Evolutionary conservation across 2,113 vertebrate genomes (phyloP), one percentile per base, ranked within the genome.

Genomic region (Passer domesticus): DNA sequence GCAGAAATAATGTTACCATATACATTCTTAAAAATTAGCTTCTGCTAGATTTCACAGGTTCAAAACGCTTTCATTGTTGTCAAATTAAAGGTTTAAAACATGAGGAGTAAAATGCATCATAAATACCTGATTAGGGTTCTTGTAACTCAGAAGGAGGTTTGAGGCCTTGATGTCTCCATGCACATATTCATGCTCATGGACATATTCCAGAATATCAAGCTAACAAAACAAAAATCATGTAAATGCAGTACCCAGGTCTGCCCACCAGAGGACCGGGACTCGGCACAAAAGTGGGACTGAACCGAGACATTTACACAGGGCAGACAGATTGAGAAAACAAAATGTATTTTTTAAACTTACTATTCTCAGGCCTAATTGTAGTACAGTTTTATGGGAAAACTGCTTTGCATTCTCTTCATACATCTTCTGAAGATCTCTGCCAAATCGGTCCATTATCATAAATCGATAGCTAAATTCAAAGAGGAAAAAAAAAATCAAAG

Each of bases 371-470:
- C 99, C 98, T 11, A 99, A 98, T 94, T 99, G 99, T 78, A 99
- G 98, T 33, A 99, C 99, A 83, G 99, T 98, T 97, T 99, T 99
- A 85, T 96, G 98, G 76, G 99, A 79, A 97, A 99, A 99, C 18
- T 50, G 98, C 83, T 97, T 98, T 82, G 97, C 98, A 74, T 98
- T 97, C 87, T 98, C 98, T 96, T 99, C 99, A 96, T 98, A 99
- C 88, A 98, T 98, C 96, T 99, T 99, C 98, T 99, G 99, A 93
- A 99, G 98, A 96, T 99, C 99, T 63, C 97, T 98, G 90, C 98
- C 99, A 83, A 99, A 99, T 89, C 99, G 96, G 95, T 99, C 99
- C 96, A 99, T 99, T 68, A 99, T 98, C 99, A 99, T 99, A 97
- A 99, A 99, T 80, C 99, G 98, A 41, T 99, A 99, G 92, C 99